Base-by-base conservation (phyloP, 1,140 invertebrate species). In the Orussus abietinus region DNA sequence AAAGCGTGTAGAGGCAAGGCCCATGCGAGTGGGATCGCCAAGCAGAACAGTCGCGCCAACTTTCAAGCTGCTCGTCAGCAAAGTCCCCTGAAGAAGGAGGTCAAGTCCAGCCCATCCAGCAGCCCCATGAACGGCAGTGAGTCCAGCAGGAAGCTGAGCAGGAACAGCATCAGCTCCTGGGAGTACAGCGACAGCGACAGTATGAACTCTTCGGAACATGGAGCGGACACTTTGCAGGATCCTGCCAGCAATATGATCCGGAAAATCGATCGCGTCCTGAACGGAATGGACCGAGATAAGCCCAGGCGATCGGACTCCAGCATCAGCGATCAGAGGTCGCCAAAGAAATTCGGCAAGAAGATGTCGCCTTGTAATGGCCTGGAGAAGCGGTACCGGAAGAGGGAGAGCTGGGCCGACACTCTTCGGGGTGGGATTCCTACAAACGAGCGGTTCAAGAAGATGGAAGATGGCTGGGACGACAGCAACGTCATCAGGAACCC, bases 1-100 rank as follows among this genome's bases (percentile, higher is more conserved):
- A 78, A 77, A 49, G 79, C 80, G 18, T 87, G 84, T 54, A 82
- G 79, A 11, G 84, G 84, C 22, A 83, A 82, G 49, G 77, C 81
- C 0, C 84, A 87, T 51, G 84, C 81, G 5, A 78, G 80, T 37
- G 82, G 82, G 4, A 77, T 78, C 22, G 66, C 60, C 7, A 77
- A 78, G 49, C 60, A 66, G 30, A 53, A 42, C 12, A 50, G 46
- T 53, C 57, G n/a, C n/a, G n/a, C n/a, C n/a, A n/a, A n/a, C n/a
- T n/a, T n/a, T n/a, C n/a, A n/a, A n/a, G n/a, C n/a, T n/a, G n/a
- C n/a, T n/a, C n/a, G n/a, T n/a, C n/a, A n/a, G n/a, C n/a, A n/a
- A n/a, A n/a, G n/a, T n/a, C n/a, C n/a, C n/a, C n/a, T n/a, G n/a
- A n/a, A n/a, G n/a, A n/a, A n/a, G n/a, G n/a, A n/a, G n/a, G 39